Evolutionary conservation across 2,797 vertebrate species (phyloP).

Genomic region (Macropodus opercularis): DNA sequence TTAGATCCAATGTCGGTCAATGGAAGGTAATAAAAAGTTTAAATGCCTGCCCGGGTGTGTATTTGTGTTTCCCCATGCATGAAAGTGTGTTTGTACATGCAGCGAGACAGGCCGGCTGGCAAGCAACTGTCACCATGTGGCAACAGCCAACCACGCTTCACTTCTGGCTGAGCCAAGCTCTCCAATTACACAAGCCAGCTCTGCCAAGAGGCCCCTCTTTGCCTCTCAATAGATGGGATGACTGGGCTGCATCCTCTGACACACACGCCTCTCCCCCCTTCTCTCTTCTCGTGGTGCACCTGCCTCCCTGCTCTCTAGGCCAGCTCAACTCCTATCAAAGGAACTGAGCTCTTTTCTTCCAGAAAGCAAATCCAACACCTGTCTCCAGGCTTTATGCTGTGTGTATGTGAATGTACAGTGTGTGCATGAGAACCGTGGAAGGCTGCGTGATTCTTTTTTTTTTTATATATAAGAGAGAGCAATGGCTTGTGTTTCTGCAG

Average conservation of each 20-base stretch:
- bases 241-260: constrained; percentile 69
- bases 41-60: constrained; percentile 29
- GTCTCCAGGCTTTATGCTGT: constrained; percentile 76
- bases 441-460: constrained; percentile 30
- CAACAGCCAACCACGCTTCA: constrained; percentile 69
- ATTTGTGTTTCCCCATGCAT: constrained; percentile 24
- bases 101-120: constrained; percentile 57
- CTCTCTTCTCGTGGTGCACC: constrained; percentile 71
- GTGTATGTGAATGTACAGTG: constrained; percentile 52
- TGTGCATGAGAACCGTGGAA: constrained; percentile 32
- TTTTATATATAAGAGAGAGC: constrained; percentile 25
- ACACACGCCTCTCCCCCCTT: constrained; percentile 45
- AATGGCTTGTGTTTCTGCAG: constrained; percentile 57
- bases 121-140: constrained; percentile 72
- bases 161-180: constrained; percentile 67
- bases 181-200: constrained; percentile 75
- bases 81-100: constrained; percentile 25
- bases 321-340: constrained; percentile 80
- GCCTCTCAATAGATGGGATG: constrained; percentile 69
- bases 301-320: constrained; percentile 77
- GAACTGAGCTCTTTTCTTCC: constrained; percentile 77
- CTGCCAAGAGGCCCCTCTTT: constrained; percentile 70
- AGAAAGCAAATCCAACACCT: constrained; percentile 83
- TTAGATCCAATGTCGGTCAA: constrained; percentile 18
- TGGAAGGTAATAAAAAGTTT: constrained; percentile 32